phyloP scores from a whole-genome alignment of 2,888 invertebrate species.

The Molorchus minor region DNA sequence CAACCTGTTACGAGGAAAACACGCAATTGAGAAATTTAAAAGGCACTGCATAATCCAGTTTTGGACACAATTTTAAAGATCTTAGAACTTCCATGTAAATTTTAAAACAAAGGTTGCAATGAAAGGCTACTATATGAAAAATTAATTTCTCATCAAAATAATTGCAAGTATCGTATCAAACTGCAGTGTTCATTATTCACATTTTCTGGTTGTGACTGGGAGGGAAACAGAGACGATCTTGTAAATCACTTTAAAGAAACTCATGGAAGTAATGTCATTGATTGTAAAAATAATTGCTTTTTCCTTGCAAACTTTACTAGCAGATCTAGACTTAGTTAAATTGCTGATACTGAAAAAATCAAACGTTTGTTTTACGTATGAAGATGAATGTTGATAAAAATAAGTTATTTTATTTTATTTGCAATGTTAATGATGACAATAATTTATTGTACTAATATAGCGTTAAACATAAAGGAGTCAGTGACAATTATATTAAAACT shows the following conservation, averaged over 20 bases:
- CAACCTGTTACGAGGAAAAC: constrained; percentile 45
- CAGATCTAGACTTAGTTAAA: constrained; percentile 45
- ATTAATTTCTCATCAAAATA: constrained; percentile 42
- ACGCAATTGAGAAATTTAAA: constrained; percentile 24
- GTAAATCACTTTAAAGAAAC: constrained; percentile 49
- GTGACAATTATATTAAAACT: constrained; percentile 51
- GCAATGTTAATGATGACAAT: constrained; percentile 48
- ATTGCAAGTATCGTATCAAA: constrained; percentile 46
- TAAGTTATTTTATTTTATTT: constrained; percentile 50
- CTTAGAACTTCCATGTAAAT: constrained; percentile 50
- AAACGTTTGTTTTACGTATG: constrained; percentile 50
- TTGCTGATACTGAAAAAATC: constrained; percentile 49
- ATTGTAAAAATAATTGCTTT: constrained; percentile 48
- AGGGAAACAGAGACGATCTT: constrained; percentile 48
- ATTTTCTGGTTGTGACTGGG: constrained; percentile 45
- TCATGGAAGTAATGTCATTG: constrained; percentile 51
- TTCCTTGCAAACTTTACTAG: constrained; percentile 49
- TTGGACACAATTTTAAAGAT: constrained; percentile 47
- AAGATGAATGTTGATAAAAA: constrained; percentile 43
- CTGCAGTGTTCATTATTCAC: constrained; percentile 44
- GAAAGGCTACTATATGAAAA: constrained; percentile 40
- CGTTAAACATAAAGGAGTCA: constrained; percentile 52
- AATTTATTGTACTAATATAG: constrained; percentile 47
- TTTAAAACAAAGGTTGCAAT: constrained; percentile 47
- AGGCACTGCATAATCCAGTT: constrained; percentile 41